Conservation (phyloP, 2,113 vertebrate genomes). For the Synodontis membranacea region DNA sequence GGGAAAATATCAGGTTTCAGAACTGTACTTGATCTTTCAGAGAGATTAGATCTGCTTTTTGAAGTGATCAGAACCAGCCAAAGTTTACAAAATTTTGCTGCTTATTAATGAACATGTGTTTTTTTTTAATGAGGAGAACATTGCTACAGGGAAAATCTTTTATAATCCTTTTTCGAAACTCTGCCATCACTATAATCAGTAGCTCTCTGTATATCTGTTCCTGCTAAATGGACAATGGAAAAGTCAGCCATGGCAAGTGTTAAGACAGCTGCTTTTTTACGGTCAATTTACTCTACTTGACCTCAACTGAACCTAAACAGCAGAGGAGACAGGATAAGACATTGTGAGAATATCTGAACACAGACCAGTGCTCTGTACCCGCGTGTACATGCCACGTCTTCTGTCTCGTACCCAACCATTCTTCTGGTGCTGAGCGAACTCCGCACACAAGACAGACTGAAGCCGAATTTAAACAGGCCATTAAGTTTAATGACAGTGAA, state of each 20-base stretch:
- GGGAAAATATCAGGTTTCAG: constrained; percentile 86
- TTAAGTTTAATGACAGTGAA: constrained; percentile 53
- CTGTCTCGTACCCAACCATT: constrained; percentile 3
- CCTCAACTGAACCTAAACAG: constrained; percentile 1
- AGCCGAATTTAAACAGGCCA: constrained; percentile 46
- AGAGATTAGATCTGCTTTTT: constrained; percentile 87
- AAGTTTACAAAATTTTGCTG: constrained; percentile 87
- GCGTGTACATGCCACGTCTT: constrained; percentile 18
- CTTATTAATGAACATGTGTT: constrained; percentile 82
- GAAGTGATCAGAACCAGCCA: constrained; percentile 85
- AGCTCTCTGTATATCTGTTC: background rate
- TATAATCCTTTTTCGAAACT: background rate
- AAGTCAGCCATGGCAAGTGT: constrained; percentile 2
- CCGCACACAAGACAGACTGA: constrained; percentile 1
- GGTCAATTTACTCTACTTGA: background rate
- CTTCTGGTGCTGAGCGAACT: background rate
- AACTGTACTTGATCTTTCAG: constrained; percentile 71
- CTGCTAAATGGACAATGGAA: constrained; percentile 5
- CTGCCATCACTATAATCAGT: constrained; percentile 4
- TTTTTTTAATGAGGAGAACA: constrained; percentile 11
- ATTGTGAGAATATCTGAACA: background rate
- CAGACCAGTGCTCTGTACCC: background rate
- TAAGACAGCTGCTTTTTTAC: constrained; percentile 7
- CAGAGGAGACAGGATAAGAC: constrained; percentile 8
- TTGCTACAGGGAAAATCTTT: background rate